These are phyloP conservation scores for Dinoponera quadriceps DNA, from an alignment of 1,140 invertebrate species.

Conservation along the genomic window DNA sequence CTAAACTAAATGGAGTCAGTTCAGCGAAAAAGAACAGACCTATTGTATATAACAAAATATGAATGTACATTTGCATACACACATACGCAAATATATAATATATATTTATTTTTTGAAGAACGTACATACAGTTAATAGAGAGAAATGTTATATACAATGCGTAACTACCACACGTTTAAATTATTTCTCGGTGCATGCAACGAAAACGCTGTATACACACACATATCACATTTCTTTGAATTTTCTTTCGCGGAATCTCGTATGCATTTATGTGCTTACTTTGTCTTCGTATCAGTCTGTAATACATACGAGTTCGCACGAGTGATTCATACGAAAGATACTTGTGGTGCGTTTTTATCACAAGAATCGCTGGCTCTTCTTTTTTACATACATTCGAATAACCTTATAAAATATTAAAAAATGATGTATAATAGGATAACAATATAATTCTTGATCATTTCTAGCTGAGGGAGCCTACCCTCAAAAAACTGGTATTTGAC, in stretches of 20 bases:
- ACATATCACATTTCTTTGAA: constrained; percentile 7
- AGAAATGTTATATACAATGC: background rate
- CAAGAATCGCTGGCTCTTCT: constrained; percentile 52
- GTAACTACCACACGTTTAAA: constrained; percentile 10
- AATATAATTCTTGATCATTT: constrained; percentile 12
- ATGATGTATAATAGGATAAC: background rate
- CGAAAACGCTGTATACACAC: background rate
- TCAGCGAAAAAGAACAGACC: too few species aligned
- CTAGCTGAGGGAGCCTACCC: constrained; percentile 74
- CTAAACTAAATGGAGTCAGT: too few species aligned
- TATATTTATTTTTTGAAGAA: constrained; percentile 29
- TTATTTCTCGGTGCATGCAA: background rate
- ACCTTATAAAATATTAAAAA: constrained; percentile 57
- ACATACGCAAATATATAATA: constrained; percentile 7
- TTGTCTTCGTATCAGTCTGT: background rate
- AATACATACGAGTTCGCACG: too few species aligned
- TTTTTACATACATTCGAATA: constrained; percentile 34
- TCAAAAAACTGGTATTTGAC: constrained; percentile 93
- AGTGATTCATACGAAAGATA: constrained; percentile 19
- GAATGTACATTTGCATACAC: background rate
- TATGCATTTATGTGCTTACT: background rate
- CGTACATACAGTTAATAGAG: background rate
- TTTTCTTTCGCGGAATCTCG: background rate
- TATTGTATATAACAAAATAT: constrained; percentile 24
- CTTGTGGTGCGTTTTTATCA: constrained; percentile 36